Base-by-base conservation (phyloP, 1,140 invertebrate species). In the Ctenoplectra terminalis region DNA sequence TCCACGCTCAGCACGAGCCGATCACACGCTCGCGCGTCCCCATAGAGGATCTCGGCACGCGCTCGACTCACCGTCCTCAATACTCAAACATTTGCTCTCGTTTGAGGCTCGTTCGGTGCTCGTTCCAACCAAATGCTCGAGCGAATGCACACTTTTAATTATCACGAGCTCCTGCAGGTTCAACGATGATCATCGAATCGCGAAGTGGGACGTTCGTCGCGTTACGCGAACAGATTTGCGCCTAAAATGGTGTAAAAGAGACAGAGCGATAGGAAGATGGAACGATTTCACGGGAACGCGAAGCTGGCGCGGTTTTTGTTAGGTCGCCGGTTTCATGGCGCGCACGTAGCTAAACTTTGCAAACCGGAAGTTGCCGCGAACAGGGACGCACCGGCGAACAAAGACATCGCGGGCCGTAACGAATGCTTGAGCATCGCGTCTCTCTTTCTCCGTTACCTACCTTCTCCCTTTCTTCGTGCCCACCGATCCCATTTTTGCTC, bases 131-230 rank as follows among this genome's bases (percentile, higher is more conserved):
- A n/a, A n/a, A n/a, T n/a, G n/a, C n/a, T n/a, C n/a, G n/a, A n/a
- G n/a, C 31, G 71, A 8, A 34, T 23, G 34, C 31, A 31, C 20
- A 17, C 17, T 1, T 70, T 82, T 70, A 81, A 78, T 86, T 86
- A 86, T 78, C 29, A 20, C 63, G 15, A 77, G 64, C 69, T 60
- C 37, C 23, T 43, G 34, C 58, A 34, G 9, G 9, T 23, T 56
- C 64, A 74, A 64, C 31, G 80, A 67, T 54, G 75, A 87, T 87
- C 74, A 85, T 82, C 69, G 64, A 63, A 78, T 82, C 40, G 46
- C 43, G 63, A 80, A 77, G 78, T 72, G 73, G 58, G 54, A 43
- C 75, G 26, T 76, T 83, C 61, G 79, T 75, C 76, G 69, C 64
- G 74, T 26, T 54, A 61, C 54, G 20, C 31, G 1, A 3, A 20